phyloP scores from a whole-genome alignment of 2,888 invertebrate species.

The Folsomia manolachei region DNA sequence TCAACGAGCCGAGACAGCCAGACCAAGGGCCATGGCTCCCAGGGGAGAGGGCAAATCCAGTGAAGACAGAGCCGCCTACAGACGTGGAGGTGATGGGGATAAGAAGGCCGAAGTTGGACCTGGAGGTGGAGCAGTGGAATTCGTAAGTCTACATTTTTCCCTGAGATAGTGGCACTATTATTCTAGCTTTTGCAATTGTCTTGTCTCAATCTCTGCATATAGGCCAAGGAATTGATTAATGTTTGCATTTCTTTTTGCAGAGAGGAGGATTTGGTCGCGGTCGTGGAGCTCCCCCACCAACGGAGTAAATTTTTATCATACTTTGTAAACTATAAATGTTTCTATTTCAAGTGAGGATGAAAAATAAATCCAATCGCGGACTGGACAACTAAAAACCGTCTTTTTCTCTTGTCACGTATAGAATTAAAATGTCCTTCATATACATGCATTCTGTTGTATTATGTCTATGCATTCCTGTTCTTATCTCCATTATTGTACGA shows the following conservation, averaged over 20 bases:
- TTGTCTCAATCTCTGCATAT: not conserved
- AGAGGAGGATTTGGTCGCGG: conserved; percentile 79
- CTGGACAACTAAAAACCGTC: no score
- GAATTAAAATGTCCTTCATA: no score
- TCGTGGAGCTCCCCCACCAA: conserved; percentile 56
- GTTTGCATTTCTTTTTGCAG: conserved; percentile 61
- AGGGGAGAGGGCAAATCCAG: conserved; percentile 69
- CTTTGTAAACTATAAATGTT: conserved; percentile 31
- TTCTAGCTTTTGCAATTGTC: not conserved
- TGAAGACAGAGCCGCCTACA: conserved; percentile 80
- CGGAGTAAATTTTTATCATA: conserved; percentile 30
- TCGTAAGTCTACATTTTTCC: no score
- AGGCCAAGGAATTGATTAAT: not conserved
- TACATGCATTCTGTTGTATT: no score
- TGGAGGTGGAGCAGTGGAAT: conserved; percentile 89
- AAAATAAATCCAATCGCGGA: conserved; percentile 6
- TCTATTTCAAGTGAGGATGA: conserved; percentile 9
- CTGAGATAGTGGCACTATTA: conserved; percentile 29
- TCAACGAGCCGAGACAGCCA: conserved; percentile 76
- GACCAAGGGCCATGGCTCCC: conserved; percentile 70
- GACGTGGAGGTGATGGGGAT: conserved; percentile 66
- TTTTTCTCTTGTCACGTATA: no score
- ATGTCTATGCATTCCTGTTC: no score
- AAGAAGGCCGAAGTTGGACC: conserved; percentile 98
- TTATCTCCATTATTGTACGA: no score